These are phyloP conservation scores for Nemapogon koenigi DNA, from an alignment of 2,888 invertebrate species.

Conservation along the genomic window DNA sequence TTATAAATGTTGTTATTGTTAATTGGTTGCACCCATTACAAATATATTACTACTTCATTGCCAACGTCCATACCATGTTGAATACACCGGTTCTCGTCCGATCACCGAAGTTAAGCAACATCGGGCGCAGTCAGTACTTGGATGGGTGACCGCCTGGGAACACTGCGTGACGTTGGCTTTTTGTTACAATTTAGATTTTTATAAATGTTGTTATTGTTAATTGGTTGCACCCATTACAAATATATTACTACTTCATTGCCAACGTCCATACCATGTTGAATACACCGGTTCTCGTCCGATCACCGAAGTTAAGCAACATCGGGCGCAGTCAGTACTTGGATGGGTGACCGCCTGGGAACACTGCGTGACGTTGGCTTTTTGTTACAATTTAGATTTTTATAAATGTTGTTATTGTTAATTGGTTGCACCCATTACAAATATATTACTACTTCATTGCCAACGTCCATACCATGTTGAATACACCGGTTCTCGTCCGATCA, in stretches of 20 bases:
- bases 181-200: too few species aligned
- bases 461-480: constrained; percentile 19
- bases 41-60: too few species aligned
- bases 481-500: constrained; percentile 20
- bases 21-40: too few species aligned
- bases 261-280: constrained; percentile 19
- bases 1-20: too few species aligned
- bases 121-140: constrained; percentile 21
- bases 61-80: constrained; percentile 18
- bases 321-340: constrained; percentile 21
- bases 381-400: too few species aligned
- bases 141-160: constrained; percentile 22
- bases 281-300: constrained; percentile 20
- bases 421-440: too few species aligned
- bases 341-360: constrained; percentile 22
- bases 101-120: constrained; percentile 20
- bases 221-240: too few species aligned
- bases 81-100: constrained; percentile 19
- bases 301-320: constrained; percentile 20
- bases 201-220: too few species aligned
- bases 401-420: too few species aligned
- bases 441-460: too few species aligned
- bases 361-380: constrained; percentile 20
- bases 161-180: constrained; percentile 20
- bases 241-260: too few species aligned